Base-by-base conservation (phyloP, 2,888 invertebrate species). In the Cancer borealis region DNA sequence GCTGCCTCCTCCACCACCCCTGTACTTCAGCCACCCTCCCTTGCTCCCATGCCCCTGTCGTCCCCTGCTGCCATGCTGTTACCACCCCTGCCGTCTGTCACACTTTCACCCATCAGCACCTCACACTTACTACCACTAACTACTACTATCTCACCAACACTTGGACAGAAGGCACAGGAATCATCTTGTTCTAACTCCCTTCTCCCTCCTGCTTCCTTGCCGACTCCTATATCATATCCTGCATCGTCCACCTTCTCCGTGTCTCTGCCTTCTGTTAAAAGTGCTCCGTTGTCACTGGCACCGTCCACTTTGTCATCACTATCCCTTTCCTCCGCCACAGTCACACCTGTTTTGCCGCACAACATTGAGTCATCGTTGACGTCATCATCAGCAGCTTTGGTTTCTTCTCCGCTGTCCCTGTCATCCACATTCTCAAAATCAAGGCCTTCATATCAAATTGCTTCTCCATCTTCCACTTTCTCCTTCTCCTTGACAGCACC, bases 401-500 rank as follows among this genome's bases (percentile, higher is more conserved):
- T 87, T 8, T 91, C 93, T 87, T 26, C 79, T 30, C 91, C 93
- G 79, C 93, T 60, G 4, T 88, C 93, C 2, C 17, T 88, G 17
- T 17, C 93, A 47, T 93, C 93, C 12, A 88, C 94, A n/a, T 66
- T n/a, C 30, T 30, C 94, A 30, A 46, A 60, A 54, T 90, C 94
- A 39, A 17, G 92, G 14, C 17, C 94, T 90, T 91, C 93, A 3
- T 92, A 94, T 90, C 94, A 94, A 30, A 90, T 94, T 39, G 89
- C 90, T 12, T 92, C 91, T 54, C 92, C 92, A 30, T 60, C 93
- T 5, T 90, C 94, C 8, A 60, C 87, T 8, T 94, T 94, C 60
- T 94, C 94, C n/a, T 94, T 94, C 91, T 94, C 94, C 26, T 47
- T 94, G 47, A 94, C 94, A 84, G 54, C 49, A 49, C 94, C 94